Conservation (phyloP, 1,140 invertebrate species). For the Neodiprion fabricii region DNA sequence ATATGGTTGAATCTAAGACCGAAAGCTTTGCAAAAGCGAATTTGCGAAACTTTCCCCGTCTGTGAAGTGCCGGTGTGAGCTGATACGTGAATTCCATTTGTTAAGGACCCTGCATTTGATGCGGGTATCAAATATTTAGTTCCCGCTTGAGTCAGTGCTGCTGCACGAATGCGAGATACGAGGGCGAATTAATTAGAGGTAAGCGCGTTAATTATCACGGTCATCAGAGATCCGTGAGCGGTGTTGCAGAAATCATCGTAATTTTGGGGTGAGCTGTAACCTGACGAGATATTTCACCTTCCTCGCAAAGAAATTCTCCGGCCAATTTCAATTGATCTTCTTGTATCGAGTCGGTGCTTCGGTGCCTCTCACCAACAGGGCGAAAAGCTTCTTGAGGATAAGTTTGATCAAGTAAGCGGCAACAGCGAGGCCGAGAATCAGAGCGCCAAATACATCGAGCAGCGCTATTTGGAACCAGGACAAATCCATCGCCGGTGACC, state of each 20-base stretch:
- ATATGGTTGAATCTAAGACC: too few relatives aligned
- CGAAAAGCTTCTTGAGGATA: not conserved
- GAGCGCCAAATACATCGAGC: conserved; percentile 51
- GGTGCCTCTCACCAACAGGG: not conserved
- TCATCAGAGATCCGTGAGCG: not conserved
- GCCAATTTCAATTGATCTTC: not conserved
- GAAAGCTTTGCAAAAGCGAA: too few relatives aligned
- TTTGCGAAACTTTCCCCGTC: not conserved
- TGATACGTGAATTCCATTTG: not conserved
- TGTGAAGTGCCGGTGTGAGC: not conserved
- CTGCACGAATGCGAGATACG: conserved; percentile 30
- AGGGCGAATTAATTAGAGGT: conserved; percentile 34
- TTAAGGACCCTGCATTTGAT: conserved; percentile 23
- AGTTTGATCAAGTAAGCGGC: not conserved
- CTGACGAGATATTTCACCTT: not conserved
- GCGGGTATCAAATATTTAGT: conserved; percentile 32
- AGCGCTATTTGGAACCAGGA: conserved; percentile 52
- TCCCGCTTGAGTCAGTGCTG: conserved; percentile 17
- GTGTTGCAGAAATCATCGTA: not conserved
- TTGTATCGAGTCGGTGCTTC: not conserved
- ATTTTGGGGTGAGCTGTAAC: not conserved
- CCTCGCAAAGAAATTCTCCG: not conserved
- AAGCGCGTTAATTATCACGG: conserved; percentile 35
- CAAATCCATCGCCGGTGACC: conserved; percentile 47
- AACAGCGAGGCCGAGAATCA: conserved; percentile 8